phyloP scores from a whole-genome alignment of 2,797 vertebrate genomes.

The Ambastaia sidthimunki region DNA sequence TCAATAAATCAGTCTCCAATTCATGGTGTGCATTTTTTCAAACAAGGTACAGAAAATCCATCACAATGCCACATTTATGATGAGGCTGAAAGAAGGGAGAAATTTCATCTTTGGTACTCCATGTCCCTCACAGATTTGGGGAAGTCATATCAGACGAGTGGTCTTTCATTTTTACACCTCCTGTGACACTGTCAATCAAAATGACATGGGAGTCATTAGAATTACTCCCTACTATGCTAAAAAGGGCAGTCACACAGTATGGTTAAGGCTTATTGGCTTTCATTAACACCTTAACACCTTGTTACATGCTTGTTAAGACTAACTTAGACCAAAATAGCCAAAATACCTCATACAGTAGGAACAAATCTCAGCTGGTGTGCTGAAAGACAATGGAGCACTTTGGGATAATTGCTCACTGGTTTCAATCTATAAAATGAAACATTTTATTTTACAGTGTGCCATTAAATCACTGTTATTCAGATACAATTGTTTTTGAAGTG shows the following conservation, averaged over 20 bases:
- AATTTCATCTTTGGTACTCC: not conserved
- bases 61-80: not conserved
- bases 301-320: conserved; percentile 32
- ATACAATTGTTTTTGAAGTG: not conserved
- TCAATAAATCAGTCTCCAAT: not conserved
- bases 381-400: not conserved
- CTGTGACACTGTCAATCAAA: conserved; percentile 67
- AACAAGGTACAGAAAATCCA: not conserved
- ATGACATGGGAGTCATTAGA: conserved; percentile 68
- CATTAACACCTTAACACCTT: conserved; percentile 57
- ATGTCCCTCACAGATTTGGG: conserved; percentile 57
- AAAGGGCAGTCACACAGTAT: conserved; percentile 72
- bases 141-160: conserved; percentile 67
- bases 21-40: not conserved
- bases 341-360: not conserved
- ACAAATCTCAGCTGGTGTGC: not conserved
- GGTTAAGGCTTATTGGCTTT: conserved; percentile 67
- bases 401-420: not conserved
- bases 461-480: not conserved
- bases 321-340: conserved; percentile 32
- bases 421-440: not conserved
- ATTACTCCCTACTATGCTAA: conserved; percentile 62
- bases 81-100: not conserved
- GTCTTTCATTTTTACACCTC: conserved; percentile 58
- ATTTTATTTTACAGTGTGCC: not conserved